phyloP scores from a whole-genome alignment of 2,797 vertebrate species.

The Chlorospingus semifuscus region DNA sequence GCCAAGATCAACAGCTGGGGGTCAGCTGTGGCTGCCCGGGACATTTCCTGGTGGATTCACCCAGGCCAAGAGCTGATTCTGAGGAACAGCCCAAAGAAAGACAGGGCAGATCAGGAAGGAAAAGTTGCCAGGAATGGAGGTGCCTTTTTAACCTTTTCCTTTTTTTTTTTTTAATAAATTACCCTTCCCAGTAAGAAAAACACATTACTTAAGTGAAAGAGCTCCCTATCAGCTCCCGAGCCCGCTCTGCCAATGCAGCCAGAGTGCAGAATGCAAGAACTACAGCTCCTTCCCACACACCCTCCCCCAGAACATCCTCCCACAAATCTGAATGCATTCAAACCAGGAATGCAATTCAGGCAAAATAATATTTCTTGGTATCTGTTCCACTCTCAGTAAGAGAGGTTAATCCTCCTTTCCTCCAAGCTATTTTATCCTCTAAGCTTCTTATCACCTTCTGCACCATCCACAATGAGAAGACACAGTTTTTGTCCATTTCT shows the following conservation, averaged over 20 bases:
- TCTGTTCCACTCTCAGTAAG: background rate
- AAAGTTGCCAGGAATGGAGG: background rate
- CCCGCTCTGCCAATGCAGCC: background rate
- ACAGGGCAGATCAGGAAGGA: background rate
- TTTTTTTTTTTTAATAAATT: background rate
- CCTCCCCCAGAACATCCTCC: background rate
- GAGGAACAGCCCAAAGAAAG: background rate
- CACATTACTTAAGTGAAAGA: background rate
- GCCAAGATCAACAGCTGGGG: conserved; percentile 23
- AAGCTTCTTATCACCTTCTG: conserved; percentile 55
- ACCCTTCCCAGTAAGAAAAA: background rate
- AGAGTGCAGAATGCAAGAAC: background rate
- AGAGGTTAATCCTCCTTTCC: conserved; percentile 45
- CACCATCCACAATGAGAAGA: background rate
- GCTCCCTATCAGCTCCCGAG: background rate
- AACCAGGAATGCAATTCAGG: background rate
- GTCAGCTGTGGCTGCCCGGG: background rate
- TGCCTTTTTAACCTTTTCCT: background rate
- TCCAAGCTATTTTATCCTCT: conserved; percentile 31
- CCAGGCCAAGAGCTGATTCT: fast-evolving
- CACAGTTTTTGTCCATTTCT: background rate
- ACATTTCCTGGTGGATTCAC: background rate
- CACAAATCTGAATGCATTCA: conserved; percentile 1
- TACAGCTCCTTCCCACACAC: background rate
- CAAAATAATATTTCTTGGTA: conserved; percentile 27